phyloP scores from a whole-genome alignment of 92 coral and sea anemone species.

The Parazoanthus darwini region DNA sequence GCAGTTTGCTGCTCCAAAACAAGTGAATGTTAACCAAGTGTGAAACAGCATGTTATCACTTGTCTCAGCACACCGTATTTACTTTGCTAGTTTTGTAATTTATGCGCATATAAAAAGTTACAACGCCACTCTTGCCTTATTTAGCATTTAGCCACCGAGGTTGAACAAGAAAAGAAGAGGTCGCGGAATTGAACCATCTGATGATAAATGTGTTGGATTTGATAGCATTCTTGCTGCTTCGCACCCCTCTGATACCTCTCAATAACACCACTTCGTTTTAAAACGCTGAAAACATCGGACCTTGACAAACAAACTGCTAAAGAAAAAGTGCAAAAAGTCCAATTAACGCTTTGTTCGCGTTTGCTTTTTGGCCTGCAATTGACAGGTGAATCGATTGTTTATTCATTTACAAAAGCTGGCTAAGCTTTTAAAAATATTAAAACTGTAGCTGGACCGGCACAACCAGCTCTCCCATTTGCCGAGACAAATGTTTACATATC shows the following conservation, averaged over 20 bases:
- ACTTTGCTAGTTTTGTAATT: background rate
- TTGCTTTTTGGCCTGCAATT: background rate
- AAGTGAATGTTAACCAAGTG: conserved; percentile 14
- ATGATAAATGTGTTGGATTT: background rate
- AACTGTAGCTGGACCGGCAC: background rate
- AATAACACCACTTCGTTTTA: no score
- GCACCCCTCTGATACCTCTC: background rate
- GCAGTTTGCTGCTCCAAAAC: conserved; percentile 4
- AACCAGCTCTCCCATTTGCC: no score
- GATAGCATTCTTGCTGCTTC: background rate
- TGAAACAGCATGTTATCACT: conserved; percentile 24
- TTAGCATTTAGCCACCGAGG: background rate
- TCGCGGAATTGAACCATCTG: background rate
- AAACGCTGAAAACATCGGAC: background rate
- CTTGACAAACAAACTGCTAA: background rate
- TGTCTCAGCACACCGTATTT: background rate
- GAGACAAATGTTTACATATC: no score
- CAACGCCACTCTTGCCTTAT: background rate
- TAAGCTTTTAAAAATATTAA: no score
- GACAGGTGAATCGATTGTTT: background rate
- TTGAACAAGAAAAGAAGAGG: background rate
- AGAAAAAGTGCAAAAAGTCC: background rate
- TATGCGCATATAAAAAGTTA: conserved; percentile 33
- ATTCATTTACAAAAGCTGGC: background rate
- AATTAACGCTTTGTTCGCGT: no score